phyloP scores from a whole-genome alignment of 2,113 vertebrate species.

The Dicaeum eximium region DNA sequence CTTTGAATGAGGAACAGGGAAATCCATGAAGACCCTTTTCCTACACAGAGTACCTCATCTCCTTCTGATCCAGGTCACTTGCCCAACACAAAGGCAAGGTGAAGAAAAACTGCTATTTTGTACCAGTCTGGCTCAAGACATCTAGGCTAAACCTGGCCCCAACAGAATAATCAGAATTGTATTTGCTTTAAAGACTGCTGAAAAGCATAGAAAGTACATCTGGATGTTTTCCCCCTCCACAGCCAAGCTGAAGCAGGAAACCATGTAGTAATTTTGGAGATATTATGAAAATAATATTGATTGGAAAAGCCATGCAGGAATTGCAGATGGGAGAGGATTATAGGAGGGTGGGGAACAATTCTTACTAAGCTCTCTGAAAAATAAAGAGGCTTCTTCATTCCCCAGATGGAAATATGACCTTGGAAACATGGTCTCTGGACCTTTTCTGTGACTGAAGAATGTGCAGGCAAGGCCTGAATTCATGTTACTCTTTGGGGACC shows the following conservation, averaged over 20 bases:
- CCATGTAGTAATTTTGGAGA: neutral
- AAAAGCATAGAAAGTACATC: neutral
- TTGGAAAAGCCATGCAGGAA: neutral
- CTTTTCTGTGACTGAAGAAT: neutral
- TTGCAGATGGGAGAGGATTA: neutral
- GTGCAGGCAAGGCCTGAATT: neutral
- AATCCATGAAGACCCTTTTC: neutral
- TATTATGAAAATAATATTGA: neutral
- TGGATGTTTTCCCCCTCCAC: fast-evolving
- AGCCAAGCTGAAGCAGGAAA: neutral
- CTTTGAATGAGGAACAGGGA: neutral
- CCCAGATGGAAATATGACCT: neutral
- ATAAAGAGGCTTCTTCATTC: fast-evolving
- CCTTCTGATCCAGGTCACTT: neutral
- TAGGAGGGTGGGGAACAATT: neutral
- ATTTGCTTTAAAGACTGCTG: neutral
- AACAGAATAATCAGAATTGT: neutral
- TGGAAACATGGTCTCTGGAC: neutral
- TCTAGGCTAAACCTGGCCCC: neutral
- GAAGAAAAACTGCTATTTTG: neutral
- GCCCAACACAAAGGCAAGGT: neutral
- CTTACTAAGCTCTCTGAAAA: neutral
- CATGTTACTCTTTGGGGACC: neutral
- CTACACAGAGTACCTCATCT: neutral
- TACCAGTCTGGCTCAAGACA: neutral